Percentiles rank a stretch among this genome's conserved stretches.
Evolutionary conservation across 2,888 invertebrate genomes (phyloP).

Genomic region (Leucophenga maculata): DNA sequence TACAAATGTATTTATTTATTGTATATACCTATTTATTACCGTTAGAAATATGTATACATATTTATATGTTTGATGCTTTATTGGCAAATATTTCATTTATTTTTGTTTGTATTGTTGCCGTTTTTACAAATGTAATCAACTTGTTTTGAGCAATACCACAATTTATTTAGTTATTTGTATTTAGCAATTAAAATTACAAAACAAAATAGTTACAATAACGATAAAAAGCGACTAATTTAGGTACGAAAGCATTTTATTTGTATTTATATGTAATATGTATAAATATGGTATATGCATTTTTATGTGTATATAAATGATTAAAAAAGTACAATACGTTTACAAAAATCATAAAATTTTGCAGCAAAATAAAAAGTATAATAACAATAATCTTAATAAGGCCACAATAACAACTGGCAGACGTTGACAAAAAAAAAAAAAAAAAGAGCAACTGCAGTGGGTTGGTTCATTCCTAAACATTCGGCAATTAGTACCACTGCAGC

Average conservation of each 20-base stretch:
- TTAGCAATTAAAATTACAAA: slow-evolving; percentile 8
- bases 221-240: slow-evolving; percentile 56
- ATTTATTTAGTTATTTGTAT: not conserved
- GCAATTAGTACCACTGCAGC: not conserved
- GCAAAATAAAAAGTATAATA: not conserved
- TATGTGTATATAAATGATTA: slow-evolving; percentile 41
- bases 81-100: not conserved
- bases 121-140: slow-evolving; percentile 14
- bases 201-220: slow-evolving; percentile 9
- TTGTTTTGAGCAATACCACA: slow-evolving; percentile 14
- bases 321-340: slow-evolving; percentile 33
- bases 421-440: slow-evolving; percentile 2
- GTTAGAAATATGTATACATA: not conserved
- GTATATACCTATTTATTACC: not conserved
- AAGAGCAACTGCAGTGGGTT: not conserved
- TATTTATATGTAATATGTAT: slow-evolving; percentile 39
- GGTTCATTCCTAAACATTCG: not conserved
- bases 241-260: slow-evolving; percentile 59
- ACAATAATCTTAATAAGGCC: slow-evolving; percentile 58
- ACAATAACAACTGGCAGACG: slow-evolving; percentile 58
- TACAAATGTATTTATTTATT: not conserved
- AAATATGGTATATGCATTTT: slow-evolving; percentile 41
- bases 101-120: slow-evolving; percentile 1
- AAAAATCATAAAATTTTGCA: slow-evolving; percentile 5
- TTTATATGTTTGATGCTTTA: not conserved